Conservation (phyloP, 2,797 vertebrate genomes). For the Aldrovandia affinis region DNA sequence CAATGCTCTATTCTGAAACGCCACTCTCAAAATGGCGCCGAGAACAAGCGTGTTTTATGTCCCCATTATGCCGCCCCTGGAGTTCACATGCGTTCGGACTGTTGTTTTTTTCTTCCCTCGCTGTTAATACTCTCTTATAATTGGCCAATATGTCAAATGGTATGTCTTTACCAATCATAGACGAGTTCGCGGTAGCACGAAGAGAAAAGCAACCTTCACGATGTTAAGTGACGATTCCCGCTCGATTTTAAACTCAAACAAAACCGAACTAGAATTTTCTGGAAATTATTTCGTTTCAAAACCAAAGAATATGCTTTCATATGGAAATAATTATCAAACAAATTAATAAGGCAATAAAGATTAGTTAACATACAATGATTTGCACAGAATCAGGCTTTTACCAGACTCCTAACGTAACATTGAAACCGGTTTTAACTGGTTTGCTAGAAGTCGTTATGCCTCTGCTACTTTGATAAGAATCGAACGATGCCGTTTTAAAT, state of each 20-base stretch:
- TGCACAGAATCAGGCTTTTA: conserved; percentile 48
- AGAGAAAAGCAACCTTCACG: neutral
- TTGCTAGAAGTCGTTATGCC: neutral
- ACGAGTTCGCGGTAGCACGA: too few relatives aligned
- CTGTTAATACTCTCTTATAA: neutral
- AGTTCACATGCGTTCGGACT: neutral
- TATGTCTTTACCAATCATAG: too few relatives aligned
- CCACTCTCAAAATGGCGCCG: conserved; percentile 14
- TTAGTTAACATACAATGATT: neutral
- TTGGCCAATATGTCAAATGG: neutral
- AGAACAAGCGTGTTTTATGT: neutral
- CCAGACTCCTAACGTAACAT: conserved; percentile 51
- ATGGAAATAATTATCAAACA: neutral
- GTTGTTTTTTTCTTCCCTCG: neutral
- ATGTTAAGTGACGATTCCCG: neutral
- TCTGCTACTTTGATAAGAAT: neutral
- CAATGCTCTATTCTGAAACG: too few relatives aligned
- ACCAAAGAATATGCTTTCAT: too few relatives aligned
- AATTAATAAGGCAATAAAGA: neutral
- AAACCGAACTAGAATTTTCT: neutral
- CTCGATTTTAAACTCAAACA: conserved; percentile 25
- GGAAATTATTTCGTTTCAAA: too few relatives aligned
- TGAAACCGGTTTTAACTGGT: conserved; percentile 33
- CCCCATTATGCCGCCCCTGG: too few relatives aligned
- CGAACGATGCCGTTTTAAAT: neutral